Percentiles rank a stretch among this genome's conserved stretches.
phyloP scores from a whole-genome alignment of 1,140 invertebrate species.

The Aplysia californica region DNA sequence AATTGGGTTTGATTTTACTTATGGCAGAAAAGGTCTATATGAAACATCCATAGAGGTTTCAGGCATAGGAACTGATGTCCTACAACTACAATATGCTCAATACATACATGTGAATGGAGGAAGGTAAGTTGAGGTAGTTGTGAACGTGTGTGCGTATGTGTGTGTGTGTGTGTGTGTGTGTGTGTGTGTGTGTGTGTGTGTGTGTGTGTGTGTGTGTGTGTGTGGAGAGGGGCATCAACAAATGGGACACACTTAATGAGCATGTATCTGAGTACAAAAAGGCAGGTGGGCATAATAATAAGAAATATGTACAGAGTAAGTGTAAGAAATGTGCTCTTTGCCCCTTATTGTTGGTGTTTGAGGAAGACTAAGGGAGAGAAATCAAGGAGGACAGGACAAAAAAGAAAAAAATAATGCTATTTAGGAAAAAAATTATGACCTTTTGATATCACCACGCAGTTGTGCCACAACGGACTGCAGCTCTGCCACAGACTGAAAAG shows the following conservation, averaged over 20 bases:
- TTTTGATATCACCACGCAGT: constrained; percentile 56
- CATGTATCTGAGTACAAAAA: too few relatives aligned
- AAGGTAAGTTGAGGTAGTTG: not conserved
- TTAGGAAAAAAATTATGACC: constrained; percentile 38
- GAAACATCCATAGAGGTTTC: not conserved
- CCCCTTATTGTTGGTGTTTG: not conserved
- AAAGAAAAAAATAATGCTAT: not conserved
- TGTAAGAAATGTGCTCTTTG: too few relatives aligned
- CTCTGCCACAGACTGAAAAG: constrained; percentile 56
- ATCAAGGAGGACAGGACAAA: not conserved
- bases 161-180: too few relatives aligned
- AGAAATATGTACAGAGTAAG: not conserved
- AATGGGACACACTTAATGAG: too few relatives aligned
- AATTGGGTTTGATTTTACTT: not conserved
- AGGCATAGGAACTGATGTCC: not conserved
- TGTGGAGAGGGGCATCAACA: too few relatives aligned
- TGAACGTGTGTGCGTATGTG: too few relatives aligned
- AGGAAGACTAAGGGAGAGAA: not conserved
- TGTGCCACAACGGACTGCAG: constrained; percentile 54
- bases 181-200: too few relatives aligned
- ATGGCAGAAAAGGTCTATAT: not conserved
- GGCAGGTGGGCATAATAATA: not conserved
- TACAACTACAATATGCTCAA: not conserved
- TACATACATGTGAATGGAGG: not conserved
- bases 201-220: too few relatives aligned